Base-by-base conservation (phyloP, 2,797 vertebrate species). In the Epinephelus coioides region DNA sequence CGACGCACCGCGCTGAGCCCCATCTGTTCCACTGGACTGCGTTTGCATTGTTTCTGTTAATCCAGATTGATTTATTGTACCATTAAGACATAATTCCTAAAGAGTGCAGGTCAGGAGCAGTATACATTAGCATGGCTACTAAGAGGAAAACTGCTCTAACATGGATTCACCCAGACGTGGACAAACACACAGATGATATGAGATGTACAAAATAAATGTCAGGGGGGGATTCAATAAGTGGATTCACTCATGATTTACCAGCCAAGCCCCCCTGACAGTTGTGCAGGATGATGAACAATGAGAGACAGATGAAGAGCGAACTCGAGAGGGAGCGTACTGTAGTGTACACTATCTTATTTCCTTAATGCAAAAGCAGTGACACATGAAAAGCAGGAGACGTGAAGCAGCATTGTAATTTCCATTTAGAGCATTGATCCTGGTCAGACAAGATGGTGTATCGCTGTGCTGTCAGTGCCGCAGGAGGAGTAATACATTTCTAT, bases 21-120 rank as follows among this genome's bases (percentile, higher is more conserved):
- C 92, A 91, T 94, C 91, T 94, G 93, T 85, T 92, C 88, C 81
- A 68, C 82, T 76, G 44, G 59, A 85, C 86, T 76, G 75, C 84
- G 25, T 89, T 85, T 80, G 81, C 81, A 88, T 89, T 90, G 90
- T 92, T 86, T 87, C 79, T 71, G 68, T 88, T 93, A 92, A 92
- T 90, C 91, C 89, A 84, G 81, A 88, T 76, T 88, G 86, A 93
- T 87, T 86, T 50, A 76, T 85, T 21, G 5, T 73, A 73, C 72
- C 83, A 90, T 90, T 78, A 90, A 81, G 49, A 64, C 60, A 21
- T 86, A 80, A 90, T 91, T 91, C 79, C 79, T 71, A 75, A 87
- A 91, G 78, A 86, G 67, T 38, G 4, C 3, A 21, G 81, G 61
- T 84, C 76, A 82, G 71, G 61, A 83, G 57, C 55, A 30, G 64